Evolutionary conservation across 2,888 invertebrate species (phyloP), one percentile per base, ranked within the genome.

Genomic region (Cephalotes varians): DNA sequence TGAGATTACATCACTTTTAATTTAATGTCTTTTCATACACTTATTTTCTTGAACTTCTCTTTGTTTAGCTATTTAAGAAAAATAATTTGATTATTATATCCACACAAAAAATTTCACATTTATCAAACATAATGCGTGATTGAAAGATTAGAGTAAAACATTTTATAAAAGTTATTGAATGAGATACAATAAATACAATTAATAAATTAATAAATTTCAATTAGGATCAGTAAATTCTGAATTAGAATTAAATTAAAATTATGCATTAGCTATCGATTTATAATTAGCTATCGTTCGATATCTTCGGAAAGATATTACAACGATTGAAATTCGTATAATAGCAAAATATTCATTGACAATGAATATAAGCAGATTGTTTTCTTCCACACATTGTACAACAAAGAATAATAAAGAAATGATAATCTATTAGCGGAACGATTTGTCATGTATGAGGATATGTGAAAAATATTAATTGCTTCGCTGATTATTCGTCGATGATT

Each of bases 341-440:
- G 18, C 3, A 28, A 49, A 58, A 31, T 64, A n/a, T 62, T 21
- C 1, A 7, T 56, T 34, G 0, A 25, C 12, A 18, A 37, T 25
- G 18, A 60, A 64, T 37, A 62, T 44, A 54, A 67, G n/a, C 51
- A 44, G 15, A 5, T 12, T 31, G 25, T 56, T 79, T 76, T 44
- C 18, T 56, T 79, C 44, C 12, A 67, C 21, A 21, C 40, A 18
- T 77, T 31, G 40, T 64, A 44, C 21, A 40, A 64, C 25, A 18
- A 28, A 44, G 2, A 40, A 67, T 21, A 67, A 67, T 67, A 31
- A 67, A 15, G n/a, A 67, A 65, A 65, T 15, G 15, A n/a, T 49
- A 31, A 67, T 56, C 44, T 28, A 56, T 77, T 67, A 67, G 44
- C 31, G 2, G 67, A 44, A 34, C 3, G 18, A 56, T 56, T 77